phyloP scores from a whole-genome alignment of 2,888 invertebrate genomes.

The Busseola fusca region DNA sequence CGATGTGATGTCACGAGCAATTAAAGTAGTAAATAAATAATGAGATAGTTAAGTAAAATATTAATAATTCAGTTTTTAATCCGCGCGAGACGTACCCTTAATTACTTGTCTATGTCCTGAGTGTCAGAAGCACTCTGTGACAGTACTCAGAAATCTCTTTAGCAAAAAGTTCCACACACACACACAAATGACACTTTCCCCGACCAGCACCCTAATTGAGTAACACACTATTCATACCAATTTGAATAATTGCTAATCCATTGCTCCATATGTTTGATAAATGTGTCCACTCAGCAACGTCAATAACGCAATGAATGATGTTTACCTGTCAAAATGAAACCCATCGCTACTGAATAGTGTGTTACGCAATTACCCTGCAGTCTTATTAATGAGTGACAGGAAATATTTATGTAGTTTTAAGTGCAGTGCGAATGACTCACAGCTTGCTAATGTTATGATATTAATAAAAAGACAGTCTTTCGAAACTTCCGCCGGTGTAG shows the following conservation, averaged over 20 bases:
- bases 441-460: conserved; percentile 41
- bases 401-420: conserved; percentile 41
- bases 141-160: no score
- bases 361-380: not conserved
- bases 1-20: no score
- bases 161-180: not conserved
- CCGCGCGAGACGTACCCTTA: no score
- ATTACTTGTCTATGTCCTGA: no score
- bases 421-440: conserved; percentile 48
- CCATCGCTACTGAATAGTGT: not conserved
- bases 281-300: not conserved
- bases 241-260: not conserved
- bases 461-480: conserved; percentile 54
- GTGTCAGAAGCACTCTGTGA: no score
- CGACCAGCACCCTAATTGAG: not conserved
- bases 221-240: not conserved
- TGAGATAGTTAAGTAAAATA: no score
- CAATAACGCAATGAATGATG: not conserved
- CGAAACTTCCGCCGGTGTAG: conserved; percentile 51
- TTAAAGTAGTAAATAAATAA: no score
- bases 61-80: no score
- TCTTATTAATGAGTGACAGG: conserved; percentile 51
- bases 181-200: no score
- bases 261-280: not conserved
- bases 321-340: not conserved